Percentiles rank a stretch among this genome's conserved stretches.
phyloP scores from a whole-genome alignment of 2,113 vertebrate genomes.

The Hylia prasina region DNA sequence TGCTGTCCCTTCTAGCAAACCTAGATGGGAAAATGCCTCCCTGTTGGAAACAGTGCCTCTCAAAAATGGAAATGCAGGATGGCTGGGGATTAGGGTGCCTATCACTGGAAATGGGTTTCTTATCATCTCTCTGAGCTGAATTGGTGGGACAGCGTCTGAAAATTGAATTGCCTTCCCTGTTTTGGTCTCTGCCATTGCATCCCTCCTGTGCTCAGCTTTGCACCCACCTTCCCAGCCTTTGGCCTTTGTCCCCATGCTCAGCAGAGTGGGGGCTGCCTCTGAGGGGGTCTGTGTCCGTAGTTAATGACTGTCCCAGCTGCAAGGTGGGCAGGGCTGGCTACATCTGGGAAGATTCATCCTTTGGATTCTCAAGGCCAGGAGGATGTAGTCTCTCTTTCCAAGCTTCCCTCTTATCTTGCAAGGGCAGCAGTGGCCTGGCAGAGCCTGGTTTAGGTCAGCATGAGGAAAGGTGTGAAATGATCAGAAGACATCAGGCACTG shows the following conservation, averaged over 20 bases:
- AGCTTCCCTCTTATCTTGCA: not conserved
- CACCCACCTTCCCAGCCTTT: not conserved
- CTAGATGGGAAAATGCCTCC: constrained; percentile 34
- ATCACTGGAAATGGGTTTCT: constrained; percentile 68
- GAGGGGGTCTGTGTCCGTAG: fast-evolving
- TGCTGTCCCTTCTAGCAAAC: constrained; percentile 34
- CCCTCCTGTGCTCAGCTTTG: not conserved
- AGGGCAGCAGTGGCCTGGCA: not conserved
- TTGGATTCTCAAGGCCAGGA: not conserved
- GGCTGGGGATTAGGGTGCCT: constrained; percentile 64
- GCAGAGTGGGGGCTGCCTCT: not conserved
- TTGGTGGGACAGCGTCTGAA: constrained; percentile 57
- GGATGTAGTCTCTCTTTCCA: not conserved
- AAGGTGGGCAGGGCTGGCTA: not conserved
- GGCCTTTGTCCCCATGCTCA: not conserved
- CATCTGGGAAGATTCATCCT: not conserved
- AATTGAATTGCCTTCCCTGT: constrained; percentile 57
- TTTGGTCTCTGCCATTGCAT: not conserved
- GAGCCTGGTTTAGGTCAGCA: not conserved
- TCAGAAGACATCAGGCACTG: not conserved
- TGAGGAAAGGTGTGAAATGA: not conserved
- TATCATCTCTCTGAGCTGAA: constrained; percentile 57
- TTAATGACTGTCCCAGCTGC: not conserved
- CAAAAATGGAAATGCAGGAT: constrained; percentile 40
- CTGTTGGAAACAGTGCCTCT: constrained; percentile 13